These are phyloP conservation scores for Thunnus maccoyii DNA, from an alignment of 2,113 vertebrate genomes.

Conservation along the genomic window DNA sequence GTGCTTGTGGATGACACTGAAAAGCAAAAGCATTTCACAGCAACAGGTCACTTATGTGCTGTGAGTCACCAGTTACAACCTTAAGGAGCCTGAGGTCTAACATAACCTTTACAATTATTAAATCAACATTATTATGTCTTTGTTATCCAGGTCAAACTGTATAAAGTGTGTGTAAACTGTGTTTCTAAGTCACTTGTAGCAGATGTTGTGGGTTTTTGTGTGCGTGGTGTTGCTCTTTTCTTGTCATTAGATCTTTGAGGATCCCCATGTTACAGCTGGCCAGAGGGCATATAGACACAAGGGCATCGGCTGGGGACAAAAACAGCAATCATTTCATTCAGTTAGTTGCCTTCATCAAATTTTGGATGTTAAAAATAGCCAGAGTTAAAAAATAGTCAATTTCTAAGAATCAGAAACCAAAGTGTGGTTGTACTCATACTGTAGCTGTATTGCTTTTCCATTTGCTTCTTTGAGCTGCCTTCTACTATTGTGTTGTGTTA, in stretches of 20 bases:
- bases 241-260: conserved; percentile 4
- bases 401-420: conserved; percentile 30
- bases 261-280: background rate
- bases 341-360: conserved; percentile 35
- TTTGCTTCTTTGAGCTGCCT: background rate
- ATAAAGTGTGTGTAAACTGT: background rate
- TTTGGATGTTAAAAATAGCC: conserved; percentile 10
- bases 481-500: background rate
- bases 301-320: background rate
- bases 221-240: background rate
- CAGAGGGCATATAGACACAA: conserved; percentile 16
- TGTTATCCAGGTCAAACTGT: background rate
- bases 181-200: background rate
- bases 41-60: conserved; percentile 7
- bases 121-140: background rate
- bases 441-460: background rate
- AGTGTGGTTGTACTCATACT: background rate
- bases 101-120: background rate
- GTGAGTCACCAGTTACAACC: conserved; percentile 23
- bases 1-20: background rate
- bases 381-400: background rate
- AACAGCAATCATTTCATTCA: conserved; percentile 26
- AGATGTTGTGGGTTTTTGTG: background rate
- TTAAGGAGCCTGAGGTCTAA: background rate
- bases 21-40: background rate